Conservation (phyloP, 2,797 vertebrate species). For the Anguilla pacifica region DNA sequence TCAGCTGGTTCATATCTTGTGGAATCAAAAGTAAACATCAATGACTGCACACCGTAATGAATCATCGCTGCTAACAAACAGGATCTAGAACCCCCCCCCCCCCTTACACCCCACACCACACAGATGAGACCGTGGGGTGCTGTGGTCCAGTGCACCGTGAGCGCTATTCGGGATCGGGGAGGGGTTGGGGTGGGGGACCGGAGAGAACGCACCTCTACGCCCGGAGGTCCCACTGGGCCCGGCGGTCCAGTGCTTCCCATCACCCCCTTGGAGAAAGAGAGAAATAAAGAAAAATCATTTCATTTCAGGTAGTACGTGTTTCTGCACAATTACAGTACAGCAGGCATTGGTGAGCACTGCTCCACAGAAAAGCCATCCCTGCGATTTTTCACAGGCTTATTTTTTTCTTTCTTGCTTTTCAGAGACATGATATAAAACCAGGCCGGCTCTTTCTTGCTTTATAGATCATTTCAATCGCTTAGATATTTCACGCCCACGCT, state of each 20-base stretch:
- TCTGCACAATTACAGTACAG: conserved; percentile 22
- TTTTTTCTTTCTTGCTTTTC: not conserved
- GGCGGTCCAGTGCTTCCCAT: conserved; percentile 80
- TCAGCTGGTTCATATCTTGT: not conserved
- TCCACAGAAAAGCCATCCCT: conserved; percentile 18
- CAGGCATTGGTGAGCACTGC: not conserved
- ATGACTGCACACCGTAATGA: not conserved
- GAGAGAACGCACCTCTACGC: conserved; percentile 73
- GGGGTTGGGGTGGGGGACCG: not conserved
- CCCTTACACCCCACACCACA: not conserved
- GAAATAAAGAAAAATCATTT: conserved; percentile 30
- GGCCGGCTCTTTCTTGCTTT: not conserved
- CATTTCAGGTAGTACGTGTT: conserved; percentile 14
- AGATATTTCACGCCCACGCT: not conserved
- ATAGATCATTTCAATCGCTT: not conserved
- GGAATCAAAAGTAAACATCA: not conserved
- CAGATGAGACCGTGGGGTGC: not conserved
- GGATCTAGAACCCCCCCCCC: too few species aligned
- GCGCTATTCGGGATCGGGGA: not conserved
- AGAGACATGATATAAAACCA: not conserved
- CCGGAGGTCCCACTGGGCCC: conserved; percentile 81
- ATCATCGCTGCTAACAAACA: not conserved
- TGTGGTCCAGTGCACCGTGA: not conserved
- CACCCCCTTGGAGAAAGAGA: conserved; percentile 61
- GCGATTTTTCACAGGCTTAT: not conserved